A percentile compares a stretch with the other conserved stretches of the same genome.
Evolutionary conservation across 1,140 invertebrate genomes (phyloP).

Genomic region (Lepidurus packardi): DNA sequence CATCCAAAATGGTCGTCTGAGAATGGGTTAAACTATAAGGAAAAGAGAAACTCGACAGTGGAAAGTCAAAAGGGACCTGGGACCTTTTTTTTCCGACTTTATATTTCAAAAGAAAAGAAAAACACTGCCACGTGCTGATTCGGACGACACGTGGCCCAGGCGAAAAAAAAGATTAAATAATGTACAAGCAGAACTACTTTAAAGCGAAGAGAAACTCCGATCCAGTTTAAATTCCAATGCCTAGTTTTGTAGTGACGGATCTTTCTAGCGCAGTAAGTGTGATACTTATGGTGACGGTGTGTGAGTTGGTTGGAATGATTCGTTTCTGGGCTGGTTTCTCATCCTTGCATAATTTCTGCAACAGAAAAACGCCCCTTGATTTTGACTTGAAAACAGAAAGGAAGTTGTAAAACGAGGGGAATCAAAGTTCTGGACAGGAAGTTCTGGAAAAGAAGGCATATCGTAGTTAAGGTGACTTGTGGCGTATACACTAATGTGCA

Average conservation of each 20-base stretch:
- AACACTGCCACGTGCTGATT: background rate
- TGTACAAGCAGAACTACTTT: background rate
- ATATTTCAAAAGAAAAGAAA: constrained; percentile 7
- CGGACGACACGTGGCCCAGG: background rate
- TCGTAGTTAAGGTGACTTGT: constrained; percentile 2
- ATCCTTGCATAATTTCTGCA: background rate
- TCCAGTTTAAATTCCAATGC: constrained; percentile 4
- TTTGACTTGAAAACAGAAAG: background rate
- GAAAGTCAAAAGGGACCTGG: background rate
- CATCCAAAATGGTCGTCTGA: background rate
- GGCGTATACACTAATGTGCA: background rate
- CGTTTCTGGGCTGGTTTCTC: background rate
- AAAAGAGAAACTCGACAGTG: background rate
- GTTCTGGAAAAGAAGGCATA: background rate
- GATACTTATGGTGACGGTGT: constrained; percentile 9
- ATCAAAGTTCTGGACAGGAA: background rate
- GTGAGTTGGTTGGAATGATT: background rate
- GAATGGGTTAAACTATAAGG: background rate
- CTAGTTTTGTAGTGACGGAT: constrained; percentile 3
- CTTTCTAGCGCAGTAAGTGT: background rate
- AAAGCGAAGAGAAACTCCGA: background rate
- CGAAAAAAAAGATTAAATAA: background rate
- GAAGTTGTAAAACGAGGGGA: background rate
- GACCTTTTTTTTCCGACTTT: background rate
- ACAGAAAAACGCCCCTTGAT: no score